phyloP scores from a whole-genome alignment of 2,113 vertebrate species.

The Spizaetus ornatus region DNA sequence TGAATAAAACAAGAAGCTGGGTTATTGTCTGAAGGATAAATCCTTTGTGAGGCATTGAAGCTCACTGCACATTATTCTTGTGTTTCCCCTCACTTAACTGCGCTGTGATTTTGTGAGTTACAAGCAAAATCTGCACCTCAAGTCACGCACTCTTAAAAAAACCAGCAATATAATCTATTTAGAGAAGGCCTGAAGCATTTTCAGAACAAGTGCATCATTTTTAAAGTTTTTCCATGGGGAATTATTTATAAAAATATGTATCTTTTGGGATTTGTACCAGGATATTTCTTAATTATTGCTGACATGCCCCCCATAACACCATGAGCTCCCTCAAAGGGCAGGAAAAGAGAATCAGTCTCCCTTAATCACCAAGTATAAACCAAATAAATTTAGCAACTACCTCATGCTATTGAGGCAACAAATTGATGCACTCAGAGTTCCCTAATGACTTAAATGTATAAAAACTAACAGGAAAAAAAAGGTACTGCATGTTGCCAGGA shows the following conservation, averaged over 20 bases:
- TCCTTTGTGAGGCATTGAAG: background rate
- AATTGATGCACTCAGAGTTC: constrained; percentile 36
- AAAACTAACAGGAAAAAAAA: background rate
- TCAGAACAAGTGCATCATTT: constrained; percentile 57
- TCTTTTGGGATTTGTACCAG: constrained; percentile 47
- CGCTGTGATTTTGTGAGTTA: constrained; percentile 19
- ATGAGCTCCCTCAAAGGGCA: constrained; percentile 58
- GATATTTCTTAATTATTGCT: constrained; percentile 69
- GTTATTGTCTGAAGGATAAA: background rate
- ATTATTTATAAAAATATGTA: constrained; percentile 59
- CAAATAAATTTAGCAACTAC: constrained; percentile 58
- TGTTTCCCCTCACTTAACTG: background rate
- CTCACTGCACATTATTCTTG: background rate
- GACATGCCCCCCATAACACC: constrained; percentile 58
- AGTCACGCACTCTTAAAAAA: constrained; percentile 53
- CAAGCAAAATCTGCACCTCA: constrained; percentile 47
- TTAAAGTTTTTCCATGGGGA: constrained; percentile 32
- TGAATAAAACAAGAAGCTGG: background rate
- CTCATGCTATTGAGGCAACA: constrained; percentile 35
- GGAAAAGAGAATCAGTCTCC: constrained; percentile 56
- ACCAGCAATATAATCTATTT: constrained; percentile 43
- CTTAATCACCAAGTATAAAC: constrained; percentile 52
- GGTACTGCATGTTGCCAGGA: background rate
- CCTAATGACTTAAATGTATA: constrained; percentile 18
- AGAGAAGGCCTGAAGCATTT: constrained; percentile 56